Evolutionary conservation across 2,113 vertebrate genomes (phyloP), one percentile per base, ranked within the genome.

Genomic region (Proterorhinus semilunaris): DNA sequence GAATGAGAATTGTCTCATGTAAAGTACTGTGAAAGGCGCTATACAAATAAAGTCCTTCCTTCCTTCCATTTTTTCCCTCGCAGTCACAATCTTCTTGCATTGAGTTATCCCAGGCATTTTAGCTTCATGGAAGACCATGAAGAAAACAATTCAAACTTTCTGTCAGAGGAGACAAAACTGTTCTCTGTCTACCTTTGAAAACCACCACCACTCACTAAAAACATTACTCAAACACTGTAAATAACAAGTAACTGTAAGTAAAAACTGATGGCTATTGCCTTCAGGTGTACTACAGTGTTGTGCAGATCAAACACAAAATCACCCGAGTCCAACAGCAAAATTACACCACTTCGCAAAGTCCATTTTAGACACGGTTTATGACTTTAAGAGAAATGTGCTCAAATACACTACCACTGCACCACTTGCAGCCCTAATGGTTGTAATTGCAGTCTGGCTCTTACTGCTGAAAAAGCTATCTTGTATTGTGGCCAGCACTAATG

Each of bases 51-150:
- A 36, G 27, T 36, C 27, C 27, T 36, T 36, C 27, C 27, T 67
- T 85, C 81, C 65, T 83, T 84, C 21, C 21, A 21, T 21, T 80
- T 83, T 83, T 86, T 87, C 85, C 87, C 85, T 89, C 88, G 83
- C 86, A 88, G 87, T 87, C 74, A 87, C 87, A 87, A 91, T 90
- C 88, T 86, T 75, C 72, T 86, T 67, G 47, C 85, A 91, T 88
- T 89, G 89, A 91, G 90, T 90, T 86, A 83, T 79, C 74, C 71
- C 83, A 76, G 66, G 65, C 66, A 49, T 63, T 78, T 58, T 46
- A 52, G 48, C 76, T 43, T 63, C 75, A 51, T 27, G 17, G 10
- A 59, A 57, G 66, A 74, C 72, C 82, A 69, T 6, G 21, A 46
- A 46, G 65, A 78, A 72, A 69, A 79, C 73, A 69, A 65, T 75